These are phyloP conservation scores for Drosophila rellima DNA, from an alignment of 2,888 invertebrate genomes.

Conservation along the genomic window DNA sequence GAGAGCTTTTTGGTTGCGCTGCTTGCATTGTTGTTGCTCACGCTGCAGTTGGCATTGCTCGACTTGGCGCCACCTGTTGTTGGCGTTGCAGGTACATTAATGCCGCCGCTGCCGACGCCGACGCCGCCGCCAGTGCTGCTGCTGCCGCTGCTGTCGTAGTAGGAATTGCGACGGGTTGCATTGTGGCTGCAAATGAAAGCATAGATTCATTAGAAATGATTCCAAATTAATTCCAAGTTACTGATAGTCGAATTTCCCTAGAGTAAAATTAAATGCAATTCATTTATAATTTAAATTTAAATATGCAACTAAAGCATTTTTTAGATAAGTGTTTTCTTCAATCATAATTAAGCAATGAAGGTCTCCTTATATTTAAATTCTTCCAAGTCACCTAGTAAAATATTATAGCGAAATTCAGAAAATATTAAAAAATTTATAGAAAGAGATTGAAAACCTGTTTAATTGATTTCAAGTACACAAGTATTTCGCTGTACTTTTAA, in stretches of 20 bases:
- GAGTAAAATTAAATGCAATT: no score
- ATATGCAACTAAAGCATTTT: no score
- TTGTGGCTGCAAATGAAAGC: constrained; percentile 63
- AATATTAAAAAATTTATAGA: no score
- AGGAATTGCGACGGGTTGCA: constrained; percentile 78
- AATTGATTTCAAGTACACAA: neutral
- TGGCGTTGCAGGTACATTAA: constrained; percentile 17
- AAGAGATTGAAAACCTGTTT: neutral
- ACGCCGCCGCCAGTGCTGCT: constrained; percentile 43
- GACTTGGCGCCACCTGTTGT: constrained; percentile 50
- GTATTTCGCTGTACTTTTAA: neutral
- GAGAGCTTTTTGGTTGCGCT: constrained; percentile 60
- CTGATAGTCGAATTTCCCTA: no score
- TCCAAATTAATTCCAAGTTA: neutral
- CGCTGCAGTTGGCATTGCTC: constrained; percentile 53
- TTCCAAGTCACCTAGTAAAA: no score
- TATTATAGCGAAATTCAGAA: no score
- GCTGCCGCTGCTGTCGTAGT: constrained; percentile 73
- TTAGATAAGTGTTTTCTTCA: no score
- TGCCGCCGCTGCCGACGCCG: constrained; percentile 22
- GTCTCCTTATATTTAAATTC: no score
- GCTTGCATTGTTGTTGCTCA: constrained; percentile 41
- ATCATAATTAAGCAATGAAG: no score
- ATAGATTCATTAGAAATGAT: neutral
- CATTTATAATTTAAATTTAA: no score